Evolutionary conservation across 2,113 vertebrate species (phyloP).

Genomic region (Calyptomena viridis): DNA sequence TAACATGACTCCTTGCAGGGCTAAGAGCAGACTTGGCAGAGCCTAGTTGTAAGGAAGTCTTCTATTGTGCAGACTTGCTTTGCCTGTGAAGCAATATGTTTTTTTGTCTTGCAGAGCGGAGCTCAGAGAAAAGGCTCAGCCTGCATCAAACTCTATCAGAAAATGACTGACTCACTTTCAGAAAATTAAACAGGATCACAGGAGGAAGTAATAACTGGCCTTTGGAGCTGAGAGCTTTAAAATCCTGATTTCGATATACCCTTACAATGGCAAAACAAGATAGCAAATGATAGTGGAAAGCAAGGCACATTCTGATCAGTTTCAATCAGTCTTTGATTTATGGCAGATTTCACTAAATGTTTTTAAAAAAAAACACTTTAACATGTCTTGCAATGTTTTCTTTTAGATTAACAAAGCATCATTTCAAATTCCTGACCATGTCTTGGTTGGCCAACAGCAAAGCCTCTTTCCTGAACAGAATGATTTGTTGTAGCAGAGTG

Average conservation of each 20-base stretch:
- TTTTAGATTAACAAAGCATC: conserved; percentile 35
- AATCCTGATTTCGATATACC: conserved; percentile 1
- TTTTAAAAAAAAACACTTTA: not conserved
- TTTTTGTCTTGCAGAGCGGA: conserved; percentile 9
- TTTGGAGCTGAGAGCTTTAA: not conserved
- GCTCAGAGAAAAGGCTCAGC: conserved; percentile 23
- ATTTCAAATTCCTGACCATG: conserved; percentile 26
- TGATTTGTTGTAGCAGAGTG: conserved; percentile 35
- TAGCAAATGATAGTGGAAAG: not conserved
- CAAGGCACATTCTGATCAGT: conserved; percentile 12
- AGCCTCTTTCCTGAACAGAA: conserved; percentile 40
- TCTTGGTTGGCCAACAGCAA: conserved; percentile 17
- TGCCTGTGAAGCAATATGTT: conserved; percentile 41
- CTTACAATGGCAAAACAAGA: not conserved
- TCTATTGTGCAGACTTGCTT: conserved; percentile 64
- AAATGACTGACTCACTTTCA: conserved; percentile 58
- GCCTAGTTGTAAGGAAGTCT: conserved; percentile 34
- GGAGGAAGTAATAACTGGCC: conserved; percentile 38
- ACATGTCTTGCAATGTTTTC: not conserved
- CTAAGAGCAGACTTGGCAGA: conserved; percentile 49
- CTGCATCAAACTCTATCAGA: conserved; percentile 30
- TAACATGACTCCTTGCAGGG: conserved; percentile 34
- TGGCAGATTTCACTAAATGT: conserved; percentile 20
- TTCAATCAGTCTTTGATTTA: conserved; percentile 19
- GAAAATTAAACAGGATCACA: conserved; percentile 49